Conservation (phyloP, 2,113 vertebrate species). For the Calonectris borealis region DNA sequence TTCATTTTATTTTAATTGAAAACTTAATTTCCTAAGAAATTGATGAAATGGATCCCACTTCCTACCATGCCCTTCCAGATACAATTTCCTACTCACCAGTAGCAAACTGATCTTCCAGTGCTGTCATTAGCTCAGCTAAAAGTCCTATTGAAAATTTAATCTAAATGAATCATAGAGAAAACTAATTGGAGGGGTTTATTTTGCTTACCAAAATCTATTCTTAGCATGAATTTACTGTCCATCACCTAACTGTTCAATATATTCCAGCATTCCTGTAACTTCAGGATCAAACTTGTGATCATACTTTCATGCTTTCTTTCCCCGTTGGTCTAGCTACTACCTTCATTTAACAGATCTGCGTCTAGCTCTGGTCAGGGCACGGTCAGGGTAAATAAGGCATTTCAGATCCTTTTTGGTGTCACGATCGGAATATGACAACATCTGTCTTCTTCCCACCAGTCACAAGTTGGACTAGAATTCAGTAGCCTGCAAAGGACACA, state of each 20-base stretch:
- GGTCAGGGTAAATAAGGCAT: background rate
- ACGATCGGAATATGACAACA: background rate
- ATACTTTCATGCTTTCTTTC: background rate
- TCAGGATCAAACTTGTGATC: background rate
- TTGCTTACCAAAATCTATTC: background rate
- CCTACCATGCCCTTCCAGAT: conserved; percentile 48
- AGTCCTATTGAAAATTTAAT: background rate
- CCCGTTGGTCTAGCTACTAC: background rate
- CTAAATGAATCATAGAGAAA: background rate
- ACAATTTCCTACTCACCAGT: conserved; percentile 1
- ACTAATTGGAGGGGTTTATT: background rate
- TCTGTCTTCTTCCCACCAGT: background rate
- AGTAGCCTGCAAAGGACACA: background rate
- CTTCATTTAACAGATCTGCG: background rate
- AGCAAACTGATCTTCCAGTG: background rate
- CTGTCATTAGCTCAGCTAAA: background rate
- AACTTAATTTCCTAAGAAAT: conserved; percentile 54
- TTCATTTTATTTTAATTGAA: conserved; percentile 50
- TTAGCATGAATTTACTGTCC: background rate
- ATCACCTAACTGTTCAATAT: background rate
- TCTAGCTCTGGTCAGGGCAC: background rate
- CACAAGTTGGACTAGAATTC: background rate
- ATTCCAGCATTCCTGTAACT: background rate
- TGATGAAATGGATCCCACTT: conserved; percentile 42
- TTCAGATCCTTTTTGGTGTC: background rate